Evolutionary conservation across 92 coral and sea anemone genomes (phyloP), one percentile per base, ranked within the genome.

Genomic region (Muricea muricata): DNA sequence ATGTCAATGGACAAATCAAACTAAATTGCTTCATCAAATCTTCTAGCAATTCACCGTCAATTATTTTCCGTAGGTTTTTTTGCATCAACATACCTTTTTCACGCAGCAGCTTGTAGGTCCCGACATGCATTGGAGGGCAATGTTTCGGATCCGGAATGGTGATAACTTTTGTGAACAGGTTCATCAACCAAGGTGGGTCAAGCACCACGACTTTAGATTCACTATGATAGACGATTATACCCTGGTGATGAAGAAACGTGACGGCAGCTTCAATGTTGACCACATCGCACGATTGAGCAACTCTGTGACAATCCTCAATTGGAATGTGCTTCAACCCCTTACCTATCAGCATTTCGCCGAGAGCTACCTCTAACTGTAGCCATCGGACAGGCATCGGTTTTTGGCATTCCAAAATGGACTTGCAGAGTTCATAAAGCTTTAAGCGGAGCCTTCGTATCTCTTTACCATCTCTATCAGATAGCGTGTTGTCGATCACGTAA

Each of bases 121-220:
- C n/a, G n/a, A n/a, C n/a, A n/a, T n/a, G n/a, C n/a, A n/a, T n/a
- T n/a, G n/a, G n/a, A n/a, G n/a, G n/a, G n/a, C n/a, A n/a, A n/a
- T n/a, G n/a, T 35, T 68, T 4, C 42, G 47, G 18, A 1, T 84
- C 82, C 61, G 71, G 81, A 20, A 92, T 90, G 0, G 95, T 92
- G 34, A 92, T 84, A 14, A 92, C 80, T 25, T 85, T 33, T 8
- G 82, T 89, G 21, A 92, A 48, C 37, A 87, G 37, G 78, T 92
- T 89, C 23, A 90, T 54, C 45, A 92, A 68, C 93, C 95, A 92
- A 60, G 80, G 89, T 7, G 85, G 75, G 56, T 90, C 86, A 23
- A 92, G 84, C 46, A 92, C 78, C 4, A 92, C 81, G 26, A 68
- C 83, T 20, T 72, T 32, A 1, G 91, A 78, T 56, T 75, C 90